Conservation (phyloP, 2,888 invertebrate species). For the Nipponacmea schrenckii region DNA sequence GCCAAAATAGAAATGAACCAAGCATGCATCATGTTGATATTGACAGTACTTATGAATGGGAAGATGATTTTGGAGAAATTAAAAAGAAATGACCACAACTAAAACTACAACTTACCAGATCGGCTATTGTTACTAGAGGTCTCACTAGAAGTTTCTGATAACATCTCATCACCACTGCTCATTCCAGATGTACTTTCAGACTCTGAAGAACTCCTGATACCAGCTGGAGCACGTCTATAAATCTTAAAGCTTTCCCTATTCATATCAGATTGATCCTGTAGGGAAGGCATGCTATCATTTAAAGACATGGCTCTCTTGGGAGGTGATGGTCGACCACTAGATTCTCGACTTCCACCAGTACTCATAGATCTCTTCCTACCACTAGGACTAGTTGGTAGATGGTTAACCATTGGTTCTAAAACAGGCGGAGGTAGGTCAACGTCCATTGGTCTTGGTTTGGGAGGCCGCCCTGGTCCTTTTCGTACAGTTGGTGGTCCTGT, state of each 20-base stretch:
- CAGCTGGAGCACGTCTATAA: constrained; percentile 64
- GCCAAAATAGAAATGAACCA: background rate
- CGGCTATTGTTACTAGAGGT: constrained; percentile 55
- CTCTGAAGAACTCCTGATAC: constrained; percentile 56
- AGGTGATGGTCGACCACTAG: constrained; percentile 43
- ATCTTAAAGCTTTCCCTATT: constrained; percentile 70
- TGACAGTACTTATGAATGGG: background rate
- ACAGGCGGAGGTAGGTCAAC: constrained; percentile 42
- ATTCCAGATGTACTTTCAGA: constrained; percentile 61
- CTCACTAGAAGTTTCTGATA: constrained; percentile 54
- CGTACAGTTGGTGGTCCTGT: constrained; percentile 34
- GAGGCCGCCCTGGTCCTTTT: constrained; percentile 48
- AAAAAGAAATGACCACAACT: background rate
- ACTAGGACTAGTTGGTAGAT: constrained; percentile 43
- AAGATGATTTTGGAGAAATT: background rate
- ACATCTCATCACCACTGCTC: constrained; percentile 58
- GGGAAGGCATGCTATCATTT: constrained; percentile 41
- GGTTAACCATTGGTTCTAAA: constrained; percentile 40
- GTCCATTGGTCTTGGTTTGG: constrained; percentile 34
- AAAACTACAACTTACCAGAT: constrained; percentile 44
- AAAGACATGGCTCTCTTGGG: constrained; percentile 54
- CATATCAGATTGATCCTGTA: constrained; percentile 49
- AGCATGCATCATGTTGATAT: background rate
- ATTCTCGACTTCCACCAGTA: constrained; percentile 39
- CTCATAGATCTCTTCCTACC: constrained; percentile 55